phyloP scores from a whole-genome alignment of 2,888 invertebrate species.

The Lasioglossum malachurum region DNA sequence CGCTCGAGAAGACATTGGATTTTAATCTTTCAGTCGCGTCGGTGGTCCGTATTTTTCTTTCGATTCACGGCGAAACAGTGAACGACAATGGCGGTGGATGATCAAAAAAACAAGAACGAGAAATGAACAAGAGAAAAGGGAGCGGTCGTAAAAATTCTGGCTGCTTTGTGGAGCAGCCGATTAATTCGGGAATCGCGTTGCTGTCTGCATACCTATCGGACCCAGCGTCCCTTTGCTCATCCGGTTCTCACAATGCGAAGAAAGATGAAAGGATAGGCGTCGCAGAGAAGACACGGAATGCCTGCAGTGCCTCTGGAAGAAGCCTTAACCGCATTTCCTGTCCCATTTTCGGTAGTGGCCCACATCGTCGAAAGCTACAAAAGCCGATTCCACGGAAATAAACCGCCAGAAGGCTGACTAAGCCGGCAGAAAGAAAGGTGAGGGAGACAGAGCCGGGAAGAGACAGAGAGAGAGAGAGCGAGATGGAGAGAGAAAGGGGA shows the following conservation, averaged over 20 bases:
- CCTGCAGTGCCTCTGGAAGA: constrained; percentile 58
- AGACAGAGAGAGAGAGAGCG: neutral
- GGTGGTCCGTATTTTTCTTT: neutral
- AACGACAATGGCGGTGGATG: neutral
- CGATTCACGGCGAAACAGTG: constrained; percentile 9
- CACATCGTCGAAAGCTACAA: constrained; percentile 65
- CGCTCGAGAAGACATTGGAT: neutral
- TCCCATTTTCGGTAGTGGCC: constrained; percentile 68
- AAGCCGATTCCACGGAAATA: constrained; percentile 71
- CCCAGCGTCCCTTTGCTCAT: constrained; percentile 33
- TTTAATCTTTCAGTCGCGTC: neutral
- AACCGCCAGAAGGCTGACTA: constrained; percentile 67
- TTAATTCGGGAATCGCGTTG: constrained; percentile 48
- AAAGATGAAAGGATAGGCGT: constrained; percentile 62
- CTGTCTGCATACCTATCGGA: constrained; percentile 32
- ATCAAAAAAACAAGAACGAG: neutral
- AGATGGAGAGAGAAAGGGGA: neutral
- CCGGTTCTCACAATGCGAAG: constrained; percentile 31
- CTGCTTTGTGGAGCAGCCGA: constrained; percentile 16
- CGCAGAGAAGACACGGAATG: constrained; percentile 47
- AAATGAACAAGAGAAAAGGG: neutral
- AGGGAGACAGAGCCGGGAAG: constrained; percentile 12
- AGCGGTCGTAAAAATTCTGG: neutral
- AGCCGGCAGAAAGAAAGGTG: constrained; percentile 57
- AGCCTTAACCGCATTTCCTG: constrained; percentile 72